Percentiles rank a stretch among this genome's conserved stretches.
Evolutionary conservation across 2,113 vertebrate genomes (phyloP).

Genomic region (Lagopus leucura): DNA sequence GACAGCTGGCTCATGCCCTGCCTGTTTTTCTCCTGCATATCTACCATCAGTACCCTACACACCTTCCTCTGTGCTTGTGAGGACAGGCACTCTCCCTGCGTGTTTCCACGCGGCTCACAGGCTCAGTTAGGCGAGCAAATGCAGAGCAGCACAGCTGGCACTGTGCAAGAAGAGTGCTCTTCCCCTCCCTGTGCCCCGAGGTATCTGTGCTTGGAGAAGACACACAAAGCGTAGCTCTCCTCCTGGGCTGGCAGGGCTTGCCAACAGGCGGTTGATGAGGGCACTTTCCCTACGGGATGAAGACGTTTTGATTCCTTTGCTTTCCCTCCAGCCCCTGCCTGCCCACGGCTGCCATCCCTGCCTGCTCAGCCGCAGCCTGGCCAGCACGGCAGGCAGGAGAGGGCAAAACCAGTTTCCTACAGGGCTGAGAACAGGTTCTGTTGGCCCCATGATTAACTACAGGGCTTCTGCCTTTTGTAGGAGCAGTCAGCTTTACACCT

Average conservation of each 20-base stretch:
- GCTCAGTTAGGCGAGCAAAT: background rate
- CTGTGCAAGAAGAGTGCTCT: background rate
- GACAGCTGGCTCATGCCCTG: background rate
- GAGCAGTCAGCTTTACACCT: background rate
- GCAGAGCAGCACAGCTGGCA: background rate
- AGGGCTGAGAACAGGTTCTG: slow-evolving; percentile 27
- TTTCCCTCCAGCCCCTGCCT: background rate
- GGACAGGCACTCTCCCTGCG: background rate
- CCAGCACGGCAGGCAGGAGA: background rate
- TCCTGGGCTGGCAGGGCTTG: background rate
- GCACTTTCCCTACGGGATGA: background rate
- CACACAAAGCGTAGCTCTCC: background rate
- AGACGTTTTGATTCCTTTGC: background rate
- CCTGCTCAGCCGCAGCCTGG: background rate
- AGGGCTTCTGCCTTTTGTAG: background rate
- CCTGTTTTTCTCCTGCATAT: background rate
- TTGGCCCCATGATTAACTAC: background rate
- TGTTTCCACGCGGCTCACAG: background rate
- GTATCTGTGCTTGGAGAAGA: background rate
- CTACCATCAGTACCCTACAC: background rate
- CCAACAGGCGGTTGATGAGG: background rate
- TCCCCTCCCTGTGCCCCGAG: slow-evolving; percentile 21
- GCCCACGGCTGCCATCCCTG: background rate
- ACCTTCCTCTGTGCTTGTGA: slow-evolving; percentile 18
- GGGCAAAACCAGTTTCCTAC: slow-evolving; percentile 19